Evolutionary conservation across 2,888 invertebrate genomes (phyloP).

Genomic region (Nemapogon koenigi): DNA sequence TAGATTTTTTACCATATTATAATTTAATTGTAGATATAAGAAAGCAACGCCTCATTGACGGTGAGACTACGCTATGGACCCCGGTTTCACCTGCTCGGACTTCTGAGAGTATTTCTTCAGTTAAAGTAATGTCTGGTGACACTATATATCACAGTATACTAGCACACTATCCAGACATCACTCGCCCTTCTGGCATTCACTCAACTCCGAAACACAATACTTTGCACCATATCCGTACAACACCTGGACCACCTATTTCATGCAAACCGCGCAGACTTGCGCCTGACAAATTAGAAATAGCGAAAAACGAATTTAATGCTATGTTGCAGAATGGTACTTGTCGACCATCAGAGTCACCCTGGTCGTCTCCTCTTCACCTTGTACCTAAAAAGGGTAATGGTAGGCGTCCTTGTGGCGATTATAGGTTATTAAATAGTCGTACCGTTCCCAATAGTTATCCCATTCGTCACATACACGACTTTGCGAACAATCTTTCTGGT

Average conservation of each 20-base stretch:
- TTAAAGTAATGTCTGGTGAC: constrained; percentile 16
- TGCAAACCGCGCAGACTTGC: constrained; percentile 22
- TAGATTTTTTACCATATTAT: constrained; percentile 25
- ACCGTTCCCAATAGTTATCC: constrained; percentile 24
- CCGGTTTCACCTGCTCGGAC: constrained; percentile 6
- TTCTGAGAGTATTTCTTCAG: constrained; percentile 10
- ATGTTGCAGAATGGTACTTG: constrained; percentile 21
- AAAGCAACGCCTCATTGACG: constrained; percentile 19
- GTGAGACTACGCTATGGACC: constrained; percentile 14
- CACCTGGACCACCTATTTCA: constrained; percentile 21
- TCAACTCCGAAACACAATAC: too few relatives aligned
- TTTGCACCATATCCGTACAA: too few relatives aligned
- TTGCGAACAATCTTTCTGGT: constrained; percentile 21
- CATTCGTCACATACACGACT: constrained; percentile 27
- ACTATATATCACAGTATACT: constrained; percentile 13
- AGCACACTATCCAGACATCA: too few relatives aligned
- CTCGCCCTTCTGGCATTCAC: too few relatives aligned
- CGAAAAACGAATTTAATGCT: constrained; percentile 22
- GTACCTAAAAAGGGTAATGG: constrained; percentile 24
- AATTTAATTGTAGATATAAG: constrained; percentile 24
- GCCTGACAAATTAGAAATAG: constrained; percentile 22
- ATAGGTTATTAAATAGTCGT: too few relatives aligned
- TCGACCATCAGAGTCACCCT: constrained; percentile 19
- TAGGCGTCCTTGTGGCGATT: constrained; percentile 33
- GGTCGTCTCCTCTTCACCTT: constrained; percentile 27